phyloP scores from a whole-genome alignment of 2,888 invertebrate genomes.

The Andrena flavipes region DNA sequence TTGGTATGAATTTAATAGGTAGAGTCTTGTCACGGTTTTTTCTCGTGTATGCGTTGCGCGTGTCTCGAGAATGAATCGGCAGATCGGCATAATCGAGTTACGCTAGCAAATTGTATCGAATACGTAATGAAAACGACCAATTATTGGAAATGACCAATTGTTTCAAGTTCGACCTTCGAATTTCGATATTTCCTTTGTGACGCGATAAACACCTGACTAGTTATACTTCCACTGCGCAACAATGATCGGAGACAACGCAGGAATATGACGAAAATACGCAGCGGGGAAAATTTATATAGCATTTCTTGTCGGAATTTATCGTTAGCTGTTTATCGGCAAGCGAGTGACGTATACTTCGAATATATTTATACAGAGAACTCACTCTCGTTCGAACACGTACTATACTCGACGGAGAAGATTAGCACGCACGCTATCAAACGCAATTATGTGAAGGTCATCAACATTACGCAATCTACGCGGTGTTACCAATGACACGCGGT shows the following conservation, averaged over 20 bases:
- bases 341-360: too few relatives aligned
- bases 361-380: too few relatives aligned
- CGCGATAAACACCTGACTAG: not conserved
- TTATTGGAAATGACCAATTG: too few relatives aligned
- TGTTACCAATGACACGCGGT: not conserved
- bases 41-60: not conserved
- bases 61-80: not conserved
- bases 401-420: too few relatives aligned
- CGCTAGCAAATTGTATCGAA: not conserved
- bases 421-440: not conserved
- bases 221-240: not conserved
- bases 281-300: not conserved
- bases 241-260: not conserved
- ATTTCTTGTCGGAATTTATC: not conserved
- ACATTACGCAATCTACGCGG: constrained; percentile 22
- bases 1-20: not conserved
- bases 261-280: not conserved
- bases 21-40: not conserved
- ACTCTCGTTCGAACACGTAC: too few relatives aligned
- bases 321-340: too few relatives aligned
- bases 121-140: not conserved
- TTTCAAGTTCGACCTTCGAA: not conserved
- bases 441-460: constrained; percentile 23
- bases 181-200: not conserved
- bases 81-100: too few relatives aligned